A percentile compares a stretch with the other conserved stretches of the same genome.
Conservation (phyloP, 2,113 vertebrate genomes). For the Megaceryle torquata region DNA sequence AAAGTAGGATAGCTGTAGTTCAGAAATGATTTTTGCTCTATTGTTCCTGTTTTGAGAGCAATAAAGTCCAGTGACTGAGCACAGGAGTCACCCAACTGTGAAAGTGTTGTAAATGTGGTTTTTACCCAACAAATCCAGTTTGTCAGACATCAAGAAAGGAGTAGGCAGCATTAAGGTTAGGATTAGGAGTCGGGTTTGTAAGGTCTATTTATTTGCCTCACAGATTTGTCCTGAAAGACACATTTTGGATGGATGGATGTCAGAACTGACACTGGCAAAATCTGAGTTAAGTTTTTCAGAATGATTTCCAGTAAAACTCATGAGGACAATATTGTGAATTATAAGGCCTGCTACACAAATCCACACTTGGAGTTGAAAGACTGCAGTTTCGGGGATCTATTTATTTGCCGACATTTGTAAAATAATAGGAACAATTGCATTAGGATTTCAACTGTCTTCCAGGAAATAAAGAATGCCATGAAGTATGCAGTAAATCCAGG, state of each 20-base stretch:
- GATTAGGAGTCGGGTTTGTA: not conserved
- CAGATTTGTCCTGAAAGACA: not conserved
- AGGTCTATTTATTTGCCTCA: not conserved
- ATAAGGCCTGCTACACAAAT: not conserved
- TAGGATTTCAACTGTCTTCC: not conserved
- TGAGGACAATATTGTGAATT: not conserved
- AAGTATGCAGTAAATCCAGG: not conserved
- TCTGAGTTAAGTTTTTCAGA: not conserved
- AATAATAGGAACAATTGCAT: not conserved
- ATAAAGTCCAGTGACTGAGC: not conserved
- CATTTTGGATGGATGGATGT: not conserved
- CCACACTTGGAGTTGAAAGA: not conserved
- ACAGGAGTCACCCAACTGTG: not conserved
- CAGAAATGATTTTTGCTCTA: not conserved
- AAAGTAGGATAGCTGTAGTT: not conserved
- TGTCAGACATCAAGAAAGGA: not conserved
- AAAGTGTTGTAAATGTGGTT: not conserved
- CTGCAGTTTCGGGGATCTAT: not conserved
- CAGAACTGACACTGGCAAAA: not conserved
- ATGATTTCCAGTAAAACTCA: not conserved
- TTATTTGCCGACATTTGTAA: not conserved
- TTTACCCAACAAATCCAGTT: not conserved
- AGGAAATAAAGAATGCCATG: not conserved
- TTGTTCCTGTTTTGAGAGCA: not conserved
- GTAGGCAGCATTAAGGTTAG: not conserved